Base-by-base conservation (phyloP, 2,797 vertebrate species). In the Pangasius mekongensis region DNA sequence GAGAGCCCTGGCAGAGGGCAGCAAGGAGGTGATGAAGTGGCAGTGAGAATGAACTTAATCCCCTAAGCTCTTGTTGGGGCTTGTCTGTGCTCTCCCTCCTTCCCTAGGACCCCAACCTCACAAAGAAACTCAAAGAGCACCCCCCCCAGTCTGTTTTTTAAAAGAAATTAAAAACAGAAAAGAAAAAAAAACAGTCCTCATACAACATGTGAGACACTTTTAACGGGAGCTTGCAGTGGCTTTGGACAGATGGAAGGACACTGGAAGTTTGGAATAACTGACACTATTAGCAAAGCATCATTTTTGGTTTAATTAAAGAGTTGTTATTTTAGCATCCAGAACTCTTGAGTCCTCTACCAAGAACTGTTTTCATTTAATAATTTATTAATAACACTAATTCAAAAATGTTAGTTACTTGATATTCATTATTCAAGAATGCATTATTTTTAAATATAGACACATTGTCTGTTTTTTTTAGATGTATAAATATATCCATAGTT, bases 1-100 rank as follows among this genome's bases (percentile, higher is more conserved):
- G 91, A 94, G 90, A 87, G 56, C 84, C 85, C 85, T 91, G 91
- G 91, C 90, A 89, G 90, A 94, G 92, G 91, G 92, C 92, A 93
- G 91, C 89, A 87, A 86, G 90, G 90, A 91, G 92, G 91, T 93
- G 93, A 94, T 92, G 91, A 91, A 93, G 92, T 95, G 94, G 93
- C 94, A 94, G 93, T 94, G 94, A 94, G 95, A 94, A 94, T 94
- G 93, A 95, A 94, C 94, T 94, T 95, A 95, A 95, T 95, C 94
- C 94, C 87, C 93, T 94, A 94, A 95, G 92, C 94, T 94, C 93
- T 93, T 95, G 94, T 94, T 88, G 85, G 90, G 92, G 91, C 93
- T 93, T 94, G 94, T 92, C 91, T 92, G 83, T 91, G 89, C 87
- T 91, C 89, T 89, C 90, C 86, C 88, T 89, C 91, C 90, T 91